Evolutionary conservation across 2,797 vertebrate genomes (phyloP).

Genomic region (Sebastes itinus): DNA sequence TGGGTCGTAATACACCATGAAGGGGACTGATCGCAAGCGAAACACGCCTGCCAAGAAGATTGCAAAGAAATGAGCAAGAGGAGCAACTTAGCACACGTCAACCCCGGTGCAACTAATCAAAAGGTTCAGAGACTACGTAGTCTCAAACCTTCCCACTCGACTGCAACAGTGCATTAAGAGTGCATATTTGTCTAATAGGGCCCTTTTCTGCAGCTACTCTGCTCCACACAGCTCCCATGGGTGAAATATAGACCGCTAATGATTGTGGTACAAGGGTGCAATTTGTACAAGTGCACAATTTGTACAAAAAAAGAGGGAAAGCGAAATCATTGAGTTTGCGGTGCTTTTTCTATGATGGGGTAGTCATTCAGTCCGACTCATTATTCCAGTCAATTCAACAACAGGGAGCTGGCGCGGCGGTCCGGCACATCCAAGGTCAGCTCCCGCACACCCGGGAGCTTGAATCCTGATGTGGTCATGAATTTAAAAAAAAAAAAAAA

Average conservation of each 20-base stretch:
- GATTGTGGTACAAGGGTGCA: slow-evolving; percentile 54
- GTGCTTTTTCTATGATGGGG: slow-evolving; percentile 21
- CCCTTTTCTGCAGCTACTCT: slow-evolving; percentile 43
- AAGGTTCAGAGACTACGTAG: slow-evolving; percentile 35
- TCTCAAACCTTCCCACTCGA: slow-evolving; percentile 36
- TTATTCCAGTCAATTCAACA: slow-evolving; percentile 57
- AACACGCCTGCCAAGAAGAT: slow-evolving; percentile 10
- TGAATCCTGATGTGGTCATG: not conserved
- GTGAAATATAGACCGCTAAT: slow-evolving; percentile 66
- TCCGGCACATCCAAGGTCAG: slow-evolving; percentile 40
- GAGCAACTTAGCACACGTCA: slow-evolving; percentile 5
- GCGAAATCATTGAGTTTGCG: slow-evolving; percentile 8
- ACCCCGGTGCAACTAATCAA: slow-evolving; percentile 47
- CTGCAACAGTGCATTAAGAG: slow-evolving; percentile 46
- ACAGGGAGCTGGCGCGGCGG: slow-evolving; percentile 21
- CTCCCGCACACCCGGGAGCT: not conserved
- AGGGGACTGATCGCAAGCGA: slow-evolving; percentile 40
- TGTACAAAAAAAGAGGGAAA: slow-evolving; percentile 38
- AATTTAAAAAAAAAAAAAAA: slow-evolving; percentile 3
- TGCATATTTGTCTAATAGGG: slow-evolving; percentile 57
- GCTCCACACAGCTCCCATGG: slow-evolving; percentile 48
- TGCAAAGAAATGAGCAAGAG: not conserved
- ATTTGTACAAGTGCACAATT: slow-evolving; percentile 62
- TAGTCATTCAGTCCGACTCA: slow-evolving; percentile 44
- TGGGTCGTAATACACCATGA: slow-evolving; percentile 40